Conservation (phyloP, 2,113 vertebrate genomes). For the Amphilophus citrinellus region DNA sequence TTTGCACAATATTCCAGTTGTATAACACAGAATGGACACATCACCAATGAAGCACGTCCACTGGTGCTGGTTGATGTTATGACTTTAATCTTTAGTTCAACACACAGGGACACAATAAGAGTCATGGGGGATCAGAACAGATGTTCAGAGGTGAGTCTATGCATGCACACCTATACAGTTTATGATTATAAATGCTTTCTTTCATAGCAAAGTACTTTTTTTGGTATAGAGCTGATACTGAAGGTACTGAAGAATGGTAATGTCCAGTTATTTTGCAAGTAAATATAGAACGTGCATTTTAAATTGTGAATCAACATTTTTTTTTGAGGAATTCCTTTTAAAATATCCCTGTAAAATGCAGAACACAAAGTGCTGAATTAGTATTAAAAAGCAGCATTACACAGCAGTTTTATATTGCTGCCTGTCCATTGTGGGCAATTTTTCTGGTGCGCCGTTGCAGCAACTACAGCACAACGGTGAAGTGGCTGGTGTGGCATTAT, state of each 20-base stretch:
- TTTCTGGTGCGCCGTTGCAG: conserved; percentile 65
- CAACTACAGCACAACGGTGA: not conserved
- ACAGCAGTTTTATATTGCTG: not conserved
- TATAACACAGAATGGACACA: conserved; percentile 17
- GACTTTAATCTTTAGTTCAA: conserved; percentile 1
- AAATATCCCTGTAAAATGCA: not conserved
- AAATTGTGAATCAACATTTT: not conserved
- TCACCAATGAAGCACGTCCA: conserved; percentile 10
- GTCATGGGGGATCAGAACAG: not conserved
- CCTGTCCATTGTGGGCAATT: conserved; percentile 49
- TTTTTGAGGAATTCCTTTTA: not conserved
- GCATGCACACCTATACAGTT: not conserved
- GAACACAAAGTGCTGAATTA: not conserved
- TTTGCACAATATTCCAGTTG: conserved; percentile 17
- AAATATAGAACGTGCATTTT: too few relatives aligned
- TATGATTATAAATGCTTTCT: not conserved
- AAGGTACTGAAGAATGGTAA: not conserved
- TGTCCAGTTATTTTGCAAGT: not conserved
- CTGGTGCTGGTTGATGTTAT: not conserved
- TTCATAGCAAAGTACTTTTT: not conserved
- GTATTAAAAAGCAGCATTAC: not conserved
- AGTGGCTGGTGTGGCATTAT: not conserved
- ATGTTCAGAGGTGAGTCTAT: not conserved
- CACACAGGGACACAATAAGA: not conserved
- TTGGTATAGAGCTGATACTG: not conserved